phyloP scores from a whole-genome alignment of 2,113 vertebrate genomes.

The Oreotragus oreotragus region DNA sequence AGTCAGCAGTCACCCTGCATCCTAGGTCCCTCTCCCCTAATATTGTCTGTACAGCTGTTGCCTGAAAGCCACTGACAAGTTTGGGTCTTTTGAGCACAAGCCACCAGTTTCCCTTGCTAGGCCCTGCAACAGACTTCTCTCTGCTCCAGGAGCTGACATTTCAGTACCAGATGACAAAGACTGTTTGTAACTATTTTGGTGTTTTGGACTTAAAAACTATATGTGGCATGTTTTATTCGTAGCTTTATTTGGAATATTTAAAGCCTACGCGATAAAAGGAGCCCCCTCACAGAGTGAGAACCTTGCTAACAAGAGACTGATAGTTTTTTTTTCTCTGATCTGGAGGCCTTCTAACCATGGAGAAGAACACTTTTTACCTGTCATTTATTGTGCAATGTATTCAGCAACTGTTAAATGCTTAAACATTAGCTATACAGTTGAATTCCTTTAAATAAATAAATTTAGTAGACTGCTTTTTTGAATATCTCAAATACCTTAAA shows the following conservation, averaged over 20 bases:
- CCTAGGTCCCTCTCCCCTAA: background rate
- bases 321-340: background rate
- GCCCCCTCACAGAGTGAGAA: background rate
- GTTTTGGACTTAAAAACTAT: background rate
- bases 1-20: background rate
- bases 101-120: background rate
- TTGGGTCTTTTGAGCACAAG: background rate
- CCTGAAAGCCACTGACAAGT: background rate
- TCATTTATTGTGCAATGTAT: background rate
- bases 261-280: background rate
- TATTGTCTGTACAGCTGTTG: background rate
- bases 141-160: background rate
- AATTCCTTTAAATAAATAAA: background rate
- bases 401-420: background rate
- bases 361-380: background rate
- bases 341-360: background rate
- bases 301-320: background rate
- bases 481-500: background rate
- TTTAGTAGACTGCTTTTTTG: background rate
- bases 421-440: background rate
- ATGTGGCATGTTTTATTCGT: background rate
- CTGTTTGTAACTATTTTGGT: background rate
- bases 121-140: background rate
- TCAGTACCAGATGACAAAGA: background rate
- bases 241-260: constrained; percentile 13